Conservation (phyloP, 2,797 vertebrate genomes). For the Chelonia mydas region DNA sequence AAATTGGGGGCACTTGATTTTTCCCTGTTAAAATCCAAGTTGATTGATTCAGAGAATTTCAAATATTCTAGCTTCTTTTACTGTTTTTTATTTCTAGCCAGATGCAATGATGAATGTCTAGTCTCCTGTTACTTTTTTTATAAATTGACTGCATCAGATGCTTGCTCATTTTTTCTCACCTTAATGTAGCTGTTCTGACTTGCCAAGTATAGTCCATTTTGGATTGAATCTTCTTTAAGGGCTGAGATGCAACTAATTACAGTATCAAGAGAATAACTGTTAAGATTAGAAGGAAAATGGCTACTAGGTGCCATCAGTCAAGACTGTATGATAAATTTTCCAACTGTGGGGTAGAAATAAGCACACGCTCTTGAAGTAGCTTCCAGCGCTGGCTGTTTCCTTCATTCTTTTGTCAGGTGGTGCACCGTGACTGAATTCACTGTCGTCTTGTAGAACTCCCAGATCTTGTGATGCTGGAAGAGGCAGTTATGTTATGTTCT, state of each 20-base stretch:
- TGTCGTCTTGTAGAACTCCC: neutral
- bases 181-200: neutral
- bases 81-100: neutral
- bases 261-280: neutral
- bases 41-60: neutral
- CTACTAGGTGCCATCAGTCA: neutral
- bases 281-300: neutral
- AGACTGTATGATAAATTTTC: neutral
- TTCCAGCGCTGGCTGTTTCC: neutral
- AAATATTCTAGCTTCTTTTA: rapidly evolving
- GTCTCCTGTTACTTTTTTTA: neutral
- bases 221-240: neutral
- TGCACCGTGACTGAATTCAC: neutral
- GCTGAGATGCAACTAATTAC: neutral
- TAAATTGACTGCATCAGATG: neutral
- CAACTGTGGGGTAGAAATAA: neutral
- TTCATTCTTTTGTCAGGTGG: neutral
- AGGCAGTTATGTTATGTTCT: neutral
- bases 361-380: rapidly evolving
- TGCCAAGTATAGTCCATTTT: neutral
- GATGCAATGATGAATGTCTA: neutral
- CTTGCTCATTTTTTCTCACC: neutral
- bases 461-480: neutral
- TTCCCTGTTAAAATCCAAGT: neutral
- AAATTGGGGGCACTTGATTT: neutral